Evolutionary conservation across 2,797 vertebrate genomes (phyloP).

Genomic region (Phyllotis vaccarum): DNA sequence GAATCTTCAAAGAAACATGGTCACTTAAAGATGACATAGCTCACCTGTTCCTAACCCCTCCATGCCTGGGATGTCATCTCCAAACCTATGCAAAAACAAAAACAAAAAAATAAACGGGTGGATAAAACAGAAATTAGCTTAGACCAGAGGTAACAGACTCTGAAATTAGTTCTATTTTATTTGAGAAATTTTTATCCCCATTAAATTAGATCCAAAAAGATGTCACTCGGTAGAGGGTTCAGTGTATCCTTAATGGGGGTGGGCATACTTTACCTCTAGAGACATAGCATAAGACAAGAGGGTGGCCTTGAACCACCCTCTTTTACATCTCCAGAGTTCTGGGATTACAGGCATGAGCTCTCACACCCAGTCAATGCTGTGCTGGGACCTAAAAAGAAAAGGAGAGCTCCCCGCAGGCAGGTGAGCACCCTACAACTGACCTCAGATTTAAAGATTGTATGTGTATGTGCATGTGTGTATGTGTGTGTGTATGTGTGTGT

Average conservation of each 20-base stretch:
- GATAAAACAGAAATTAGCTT: constrained; percentile 49
- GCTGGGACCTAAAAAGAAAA: neutral
- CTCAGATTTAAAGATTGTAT: neutral
- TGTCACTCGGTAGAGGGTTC: neutral
- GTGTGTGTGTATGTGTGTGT: neutral
- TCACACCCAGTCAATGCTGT: neutral
- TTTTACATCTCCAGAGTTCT: neutral
- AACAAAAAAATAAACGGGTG: too few species aligned
- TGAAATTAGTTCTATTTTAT: neutral
- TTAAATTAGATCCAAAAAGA: neutral
- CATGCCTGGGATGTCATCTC: constrained; percentile 99
- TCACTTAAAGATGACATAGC: neutral
- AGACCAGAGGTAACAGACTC: constrained; percentile 69
- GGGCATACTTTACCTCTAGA: neutral
- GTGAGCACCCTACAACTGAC: neutral
- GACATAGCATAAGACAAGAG: neutral
- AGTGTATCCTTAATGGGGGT: neutral
- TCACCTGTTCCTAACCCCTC: constrained; percentile 94
- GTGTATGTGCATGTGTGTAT: neutral
- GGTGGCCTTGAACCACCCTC: neutral
- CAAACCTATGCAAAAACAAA: constrained; percentile 91
- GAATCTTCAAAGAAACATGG: neutral
- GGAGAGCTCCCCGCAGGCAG: too few species aligned
- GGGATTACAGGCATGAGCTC: neutral
- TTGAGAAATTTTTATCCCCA: constrained; percentile 1